Evolutionary conservation across 2,797 vertebrate species (phyloP), one percentile per base, ranked within the genome.

Genomic region (Podargus strigoides): DNA sequence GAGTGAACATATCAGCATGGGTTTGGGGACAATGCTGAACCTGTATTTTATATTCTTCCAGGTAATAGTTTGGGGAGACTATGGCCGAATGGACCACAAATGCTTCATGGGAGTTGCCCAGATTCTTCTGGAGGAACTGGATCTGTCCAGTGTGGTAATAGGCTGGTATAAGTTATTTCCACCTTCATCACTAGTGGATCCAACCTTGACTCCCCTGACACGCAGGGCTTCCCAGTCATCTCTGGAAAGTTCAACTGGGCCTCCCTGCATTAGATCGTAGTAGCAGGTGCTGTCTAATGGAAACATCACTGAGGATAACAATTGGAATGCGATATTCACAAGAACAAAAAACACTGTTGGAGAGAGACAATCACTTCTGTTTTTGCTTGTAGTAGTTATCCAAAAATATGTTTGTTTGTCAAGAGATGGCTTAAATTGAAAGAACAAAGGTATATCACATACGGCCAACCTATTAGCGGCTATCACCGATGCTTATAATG

Each of bases 111-210:
- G 99, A 96, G 99, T 99, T 97, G 99, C 99, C 97, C 99, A 99
- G 95, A 99, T 99, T 97, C 98, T 99, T 95, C 80, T 99, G 98
- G 99, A 99, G 98, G 99, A 99, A 96, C 98, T 99, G 90, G 99
- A 99, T 97, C 98, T 99, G 92, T 99, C 99, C 97, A 99, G 99
- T 96, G 99, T 99, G 97, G 99, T 99, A 94, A 99, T 99, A 94
- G 99, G 99, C 98, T 99, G 99, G 99, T 99, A 99, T 98, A 99
- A 99, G 98, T 97, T 99, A 96, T 99, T 99, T 97, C 99, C 99
- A 30, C 99, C 99, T 2, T 99, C 99, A 28, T 99, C 99, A 6
- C 97, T 99, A 97, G 99, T 99, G 97, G 99, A 99, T 96, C 99
- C 99, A 80, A 99, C 99, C 17, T 97, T 99, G 77, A 98, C 99